phyloP scores from a whole-genome alignment of 2,888 invertebrate genomes.

The Malthinus seriepunctatus region DNA sequence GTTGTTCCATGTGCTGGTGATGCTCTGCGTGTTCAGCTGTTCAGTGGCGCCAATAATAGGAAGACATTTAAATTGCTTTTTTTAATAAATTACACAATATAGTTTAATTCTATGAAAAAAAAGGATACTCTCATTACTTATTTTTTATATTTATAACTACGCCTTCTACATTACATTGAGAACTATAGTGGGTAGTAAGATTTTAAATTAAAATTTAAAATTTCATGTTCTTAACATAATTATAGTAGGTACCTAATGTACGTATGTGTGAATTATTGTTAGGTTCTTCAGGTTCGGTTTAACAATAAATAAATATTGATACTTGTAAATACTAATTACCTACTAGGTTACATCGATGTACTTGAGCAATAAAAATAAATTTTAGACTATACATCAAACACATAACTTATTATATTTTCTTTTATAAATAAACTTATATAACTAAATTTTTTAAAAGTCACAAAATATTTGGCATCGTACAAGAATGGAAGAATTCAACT shows the following conservation, averaged over 20 bases:
- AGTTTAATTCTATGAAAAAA: no score
- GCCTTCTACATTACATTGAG: no score
- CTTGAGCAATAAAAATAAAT: conserved; percentile 13
- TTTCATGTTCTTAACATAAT: background rate
- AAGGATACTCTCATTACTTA: no score
- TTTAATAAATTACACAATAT: no score
- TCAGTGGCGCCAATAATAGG: no score
- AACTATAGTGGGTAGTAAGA: background rate
- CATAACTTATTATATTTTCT: no score
- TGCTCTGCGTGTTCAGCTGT: no score
- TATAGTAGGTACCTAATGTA: background rate
- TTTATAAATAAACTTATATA: conserved; percentile 10
- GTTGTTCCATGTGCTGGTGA: no score
- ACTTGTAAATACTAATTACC: background rate
- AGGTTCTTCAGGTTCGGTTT: background rate
- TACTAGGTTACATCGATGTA: conserved; percentile 12
- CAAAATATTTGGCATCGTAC: conserved; percentile 32
- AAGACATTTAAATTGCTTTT: no score
- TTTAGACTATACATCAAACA: conserved; percentile 2
- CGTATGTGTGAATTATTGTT: no score
- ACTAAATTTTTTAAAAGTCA: conserved; percentile 16
- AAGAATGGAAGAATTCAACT: conserved; percentile 11
- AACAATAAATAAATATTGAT: conserved; percentile 14
- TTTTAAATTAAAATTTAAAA: background rate
- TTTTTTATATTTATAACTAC: no score